Conservation (phyloP, 2,888 invertebrate genomes). For the Plemyria rubiginata region DNA sequence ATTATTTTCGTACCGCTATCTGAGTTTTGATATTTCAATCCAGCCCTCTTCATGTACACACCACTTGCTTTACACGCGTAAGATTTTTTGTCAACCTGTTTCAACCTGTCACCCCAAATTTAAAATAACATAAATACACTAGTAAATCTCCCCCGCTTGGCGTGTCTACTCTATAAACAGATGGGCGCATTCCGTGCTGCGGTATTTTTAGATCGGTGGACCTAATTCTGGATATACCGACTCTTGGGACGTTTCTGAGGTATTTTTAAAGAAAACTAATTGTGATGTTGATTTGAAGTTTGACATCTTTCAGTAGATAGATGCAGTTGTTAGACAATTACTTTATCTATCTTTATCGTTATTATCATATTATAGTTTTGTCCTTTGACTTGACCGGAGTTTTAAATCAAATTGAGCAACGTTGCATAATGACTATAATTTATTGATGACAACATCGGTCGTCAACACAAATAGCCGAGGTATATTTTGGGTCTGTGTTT, state of each 20-base stretch:
- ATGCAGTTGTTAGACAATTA: background rate
- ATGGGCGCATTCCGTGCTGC: slow-evolving; percentile 71
- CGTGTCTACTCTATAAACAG: slow-evolving; percentile 72
- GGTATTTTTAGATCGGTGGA: slow-evolving; percentile 66
- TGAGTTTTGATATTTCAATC: slow-evolving; percentile 8
- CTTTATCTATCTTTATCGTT: too few species aligned
- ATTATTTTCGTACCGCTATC: background rate
- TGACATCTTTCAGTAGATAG: slow-evolving; percentile 9
- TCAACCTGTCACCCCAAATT: slow-evolving; percentile 58
- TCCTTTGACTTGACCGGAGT: background rate
- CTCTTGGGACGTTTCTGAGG: slow-evolving; percentile 47
- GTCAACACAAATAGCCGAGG: background rate
- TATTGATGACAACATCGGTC: background rate
- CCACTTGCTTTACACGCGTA: slow-evolving; percentile 22
- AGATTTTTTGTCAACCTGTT: slow-evolving; percentile 64
- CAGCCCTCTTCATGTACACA: background rate
- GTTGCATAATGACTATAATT: background rate
- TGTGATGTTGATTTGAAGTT: slow-evolving; percentile 20
- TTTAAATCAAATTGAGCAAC: background rate
- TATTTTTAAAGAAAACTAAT: slow-evolving; percentile 37
- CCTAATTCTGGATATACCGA: slow-evolving; percentile 72
- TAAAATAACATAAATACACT: slow-evolving; percentile 55
- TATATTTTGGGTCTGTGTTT: background rate
- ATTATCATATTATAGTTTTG: too few species aligned
- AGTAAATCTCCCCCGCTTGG: slow-evolving; percentile 71